Evolutionary conservation across 2,797 vertebrate species (phyloP).

Genomic region (Lithobates sylvaticus): DNA sequence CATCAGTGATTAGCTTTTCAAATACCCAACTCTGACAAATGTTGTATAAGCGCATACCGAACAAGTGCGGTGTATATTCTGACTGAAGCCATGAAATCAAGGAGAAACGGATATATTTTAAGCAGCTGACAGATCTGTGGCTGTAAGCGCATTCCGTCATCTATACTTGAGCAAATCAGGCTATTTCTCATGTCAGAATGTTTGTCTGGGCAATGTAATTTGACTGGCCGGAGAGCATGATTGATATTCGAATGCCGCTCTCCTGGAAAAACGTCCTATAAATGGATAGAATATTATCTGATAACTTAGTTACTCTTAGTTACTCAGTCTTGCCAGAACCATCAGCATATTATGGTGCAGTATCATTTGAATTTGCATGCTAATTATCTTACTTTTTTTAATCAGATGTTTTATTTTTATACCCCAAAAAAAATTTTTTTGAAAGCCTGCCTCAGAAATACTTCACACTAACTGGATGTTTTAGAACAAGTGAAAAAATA

Average conservation of each 20-base stretch:
- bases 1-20: slow-evolving; percentile 19
- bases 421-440: not conserved
- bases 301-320: slow-evolving; percentile 5
- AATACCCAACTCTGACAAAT: slow-evolving; percentile 15
- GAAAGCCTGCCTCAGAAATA: no score
- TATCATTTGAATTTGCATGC: not conserved
- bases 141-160: slow-evolving; percentile 51
- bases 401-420: not conserved
- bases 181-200: slow-evolving; percentile 50
- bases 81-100: slow-evolving; percentile 44
- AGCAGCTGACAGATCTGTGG: slow-evolving; percentile 52
- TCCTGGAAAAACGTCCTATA: slow-evolving; percentile 29
- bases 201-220: slow-evolving; percentile 50
- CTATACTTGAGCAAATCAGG: slow-evolving; percentile 42
- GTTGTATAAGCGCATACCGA: not conserved
- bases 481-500: no score
- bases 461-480: no score
- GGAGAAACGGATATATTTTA: slow-evolving; percentile 45
- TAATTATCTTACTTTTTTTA: not conserved
- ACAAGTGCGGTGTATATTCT: not conserved
- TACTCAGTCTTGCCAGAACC: not conserved
- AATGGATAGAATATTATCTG: slow-evolving; percentile 1
- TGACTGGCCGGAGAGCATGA: slow-evolving; percentile 48
- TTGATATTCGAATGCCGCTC: slow-evolving; percentile 38
- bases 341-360: not conserved